Evolutionary conservation across 2,797 vertebrate genomes (phyloP).

Genomic region (Okamejei kenojei): DNA sequence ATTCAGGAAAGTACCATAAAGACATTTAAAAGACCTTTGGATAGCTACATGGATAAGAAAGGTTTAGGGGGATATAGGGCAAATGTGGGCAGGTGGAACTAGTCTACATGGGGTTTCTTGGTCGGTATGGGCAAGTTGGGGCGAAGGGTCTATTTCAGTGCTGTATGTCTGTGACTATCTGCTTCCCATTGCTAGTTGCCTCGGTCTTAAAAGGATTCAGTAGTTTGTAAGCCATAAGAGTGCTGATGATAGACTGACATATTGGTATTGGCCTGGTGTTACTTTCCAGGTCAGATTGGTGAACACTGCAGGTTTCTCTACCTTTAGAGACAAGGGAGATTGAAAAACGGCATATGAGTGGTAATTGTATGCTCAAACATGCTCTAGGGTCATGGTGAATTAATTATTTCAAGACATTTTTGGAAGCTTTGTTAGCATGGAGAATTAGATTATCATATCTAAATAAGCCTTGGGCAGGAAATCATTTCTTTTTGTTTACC

Average conservation of each 20-base stretch:
- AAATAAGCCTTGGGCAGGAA: not conserved
- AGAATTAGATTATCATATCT: not conserved
- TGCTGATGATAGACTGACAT: not conserved
- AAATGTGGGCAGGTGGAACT: no score
- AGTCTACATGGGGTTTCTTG: no score
- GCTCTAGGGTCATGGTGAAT: not conserved
- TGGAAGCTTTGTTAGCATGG: not conserved
- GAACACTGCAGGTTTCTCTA: not conserved
- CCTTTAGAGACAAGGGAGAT: not conserved
- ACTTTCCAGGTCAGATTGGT: no score
- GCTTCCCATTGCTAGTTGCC: not conserved
- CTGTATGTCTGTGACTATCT: no score
- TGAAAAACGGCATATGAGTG: not conserved
- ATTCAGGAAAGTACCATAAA: no score
- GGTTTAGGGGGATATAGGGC: no score
- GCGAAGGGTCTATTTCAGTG: no score
- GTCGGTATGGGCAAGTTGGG: no score
- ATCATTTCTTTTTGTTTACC: not conserved
- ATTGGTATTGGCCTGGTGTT: not conserved
- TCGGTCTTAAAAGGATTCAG: not conserved
- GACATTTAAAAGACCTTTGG: no score
- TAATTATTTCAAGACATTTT: not conserved
- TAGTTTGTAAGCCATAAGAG: not conserved
- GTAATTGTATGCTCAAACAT: constrained; percentile 8
- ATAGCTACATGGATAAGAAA: no score